Evolutionary conservation across 2,113 vertebrate genomes (phyloP).

Genomic region (Alectura lathami): DNA sequence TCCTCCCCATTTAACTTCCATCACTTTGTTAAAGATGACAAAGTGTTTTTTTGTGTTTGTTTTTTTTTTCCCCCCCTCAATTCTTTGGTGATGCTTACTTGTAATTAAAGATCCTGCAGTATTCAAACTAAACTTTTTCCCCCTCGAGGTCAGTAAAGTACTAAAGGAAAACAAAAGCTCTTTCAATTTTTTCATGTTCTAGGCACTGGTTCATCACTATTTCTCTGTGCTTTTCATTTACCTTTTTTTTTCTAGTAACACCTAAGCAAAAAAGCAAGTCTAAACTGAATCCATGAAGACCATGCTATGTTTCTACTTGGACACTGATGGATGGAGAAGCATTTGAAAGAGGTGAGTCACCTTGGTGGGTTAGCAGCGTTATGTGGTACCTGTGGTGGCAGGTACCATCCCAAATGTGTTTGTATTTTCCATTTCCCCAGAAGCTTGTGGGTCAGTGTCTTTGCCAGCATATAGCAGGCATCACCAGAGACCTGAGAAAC

Average conservation of each 20-base stretch:
- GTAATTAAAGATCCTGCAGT: background rate
- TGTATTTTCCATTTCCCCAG: background rate
- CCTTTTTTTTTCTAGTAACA: background rate
- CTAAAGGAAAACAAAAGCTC: background rate
- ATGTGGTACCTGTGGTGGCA: accelerated
- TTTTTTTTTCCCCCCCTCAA: too few species aligned
- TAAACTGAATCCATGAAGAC: background rate
- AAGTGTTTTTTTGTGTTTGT: too few species aligned
- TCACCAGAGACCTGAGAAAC: background rate
- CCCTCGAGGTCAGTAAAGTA: background rate
- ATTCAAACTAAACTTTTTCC: background rate
- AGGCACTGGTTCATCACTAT: background rate
- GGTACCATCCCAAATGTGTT: background rate
- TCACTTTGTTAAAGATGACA: background rate
- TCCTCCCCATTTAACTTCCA: background rate
- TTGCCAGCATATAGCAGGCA: background rate
- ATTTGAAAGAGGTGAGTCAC: background rate
- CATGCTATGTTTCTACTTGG: background rate
- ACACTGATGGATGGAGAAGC: constrained; percentile 19
- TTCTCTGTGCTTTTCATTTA: background rate
- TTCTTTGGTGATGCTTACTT: background rate
- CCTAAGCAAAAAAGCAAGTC: background rate
- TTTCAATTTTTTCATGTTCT: background rate
- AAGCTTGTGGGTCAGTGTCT: background rate
- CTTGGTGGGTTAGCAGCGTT: background rate